Percentiles rank a stretch among this genome's conserved stretches.
Conservation (phyloP, 2,797 vertebrate species). For the Xiphophorus birchmanni region DNA sequence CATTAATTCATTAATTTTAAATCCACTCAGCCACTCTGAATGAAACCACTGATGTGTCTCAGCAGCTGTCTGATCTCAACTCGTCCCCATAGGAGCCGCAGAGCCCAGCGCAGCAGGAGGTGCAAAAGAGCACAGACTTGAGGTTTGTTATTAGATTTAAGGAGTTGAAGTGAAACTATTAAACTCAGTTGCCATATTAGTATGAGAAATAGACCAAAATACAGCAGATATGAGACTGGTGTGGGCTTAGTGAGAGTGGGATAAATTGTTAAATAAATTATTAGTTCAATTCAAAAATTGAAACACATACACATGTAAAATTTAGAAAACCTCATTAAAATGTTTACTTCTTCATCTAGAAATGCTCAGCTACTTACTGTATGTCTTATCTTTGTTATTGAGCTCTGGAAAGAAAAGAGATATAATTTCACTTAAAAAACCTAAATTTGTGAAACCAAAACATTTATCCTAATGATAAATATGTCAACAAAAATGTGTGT, state of each 20-base stretch:
- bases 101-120: slow-evolving; percentile 17
- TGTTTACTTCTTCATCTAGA: not conserved
- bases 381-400: not conserved
- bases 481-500: not conserved
- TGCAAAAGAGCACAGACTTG: not conserved
- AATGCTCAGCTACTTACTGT: not conserved
- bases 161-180: slow-evolving; percentile 13
- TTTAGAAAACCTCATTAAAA: not conserved
- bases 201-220: not conserved
- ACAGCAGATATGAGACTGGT: not conserved
- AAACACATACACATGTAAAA: not conserved
- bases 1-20: not conserved
- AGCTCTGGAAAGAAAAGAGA: not conserved
- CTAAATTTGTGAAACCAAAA: not conserved
- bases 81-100: not conserved
- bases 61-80: slow-evolving; percentile 20
- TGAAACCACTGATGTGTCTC: slow-evolving; percentile 13
- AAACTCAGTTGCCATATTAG: slow-evolving; percentile 4
- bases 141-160: slow-evolving; percentile 12
- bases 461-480: not conserved
- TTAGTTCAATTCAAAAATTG: not conserved
- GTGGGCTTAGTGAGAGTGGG: not conserved
- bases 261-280: not conserved
- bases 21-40: slow-evolving; percentile 4
- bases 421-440: not conserved